Evolutionary conservation across 2,113 vertebrate genomes (phyloP).

Genomic region (Numenius arquata): DNA sequence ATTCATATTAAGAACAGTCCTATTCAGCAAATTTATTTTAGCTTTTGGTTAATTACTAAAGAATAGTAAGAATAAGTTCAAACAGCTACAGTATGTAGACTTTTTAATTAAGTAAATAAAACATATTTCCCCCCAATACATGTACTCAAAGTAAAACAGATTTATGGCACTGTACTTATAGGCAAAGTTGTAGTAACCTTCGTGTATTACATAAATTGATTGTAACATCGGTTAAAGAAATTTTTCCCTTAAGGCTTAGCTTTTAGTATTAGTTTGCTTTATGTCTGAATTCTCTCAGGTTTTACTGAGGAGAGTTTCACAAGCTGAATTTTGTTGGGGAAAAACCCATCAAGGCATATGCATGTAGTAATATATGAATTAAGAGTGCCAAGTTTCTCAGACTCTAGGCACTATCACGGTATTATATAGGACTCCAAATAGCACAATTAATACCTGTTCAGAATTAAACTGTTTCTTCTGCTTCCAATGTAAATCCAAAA

Average conservation of each 20-base stretch:
- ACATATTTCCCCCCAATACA: not conserved
- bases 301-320: not conserved
- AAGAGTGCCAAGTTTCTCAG: not conserved
- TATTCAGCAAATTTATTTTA: constrained; percentile 67
- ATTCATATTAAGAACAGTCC: constrained; percentile 63
- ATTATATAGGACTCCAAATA: not conserved
- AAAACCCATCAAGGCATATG: accelerated
- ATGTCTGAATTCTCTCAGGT: not conserved
- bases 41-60: constrained; percentile 70
- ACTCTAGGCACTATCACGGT: not conserved
- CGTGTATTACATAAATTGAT: not conserved
- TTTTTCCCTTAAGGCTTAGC: not conserved
- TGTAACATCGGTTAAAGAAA: not conserved
- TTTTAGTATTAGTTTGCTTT: not conserved
- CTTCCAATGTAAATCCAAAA: not conserved
- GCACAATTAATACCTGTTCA: not conserved
- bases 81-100: not conserved
- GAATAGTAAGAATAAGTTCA: constrained; percentile 1
- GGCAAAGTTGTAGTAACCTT: not conserved
- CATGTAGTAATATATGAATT: not conserved
- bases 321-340: not conserved
- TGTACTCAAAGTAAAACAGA: not conserved
- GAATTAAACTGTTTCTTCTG: not conserved
- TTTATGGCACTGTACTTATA: not conserved
- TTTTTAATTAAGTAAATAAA: constrained; percentile 44